Evolutionary conservation across 2,797 vertebrate species (phyloP), one percentile per base, ranked within the genome.

Genomic region (Ciconia nigra): DNA sequence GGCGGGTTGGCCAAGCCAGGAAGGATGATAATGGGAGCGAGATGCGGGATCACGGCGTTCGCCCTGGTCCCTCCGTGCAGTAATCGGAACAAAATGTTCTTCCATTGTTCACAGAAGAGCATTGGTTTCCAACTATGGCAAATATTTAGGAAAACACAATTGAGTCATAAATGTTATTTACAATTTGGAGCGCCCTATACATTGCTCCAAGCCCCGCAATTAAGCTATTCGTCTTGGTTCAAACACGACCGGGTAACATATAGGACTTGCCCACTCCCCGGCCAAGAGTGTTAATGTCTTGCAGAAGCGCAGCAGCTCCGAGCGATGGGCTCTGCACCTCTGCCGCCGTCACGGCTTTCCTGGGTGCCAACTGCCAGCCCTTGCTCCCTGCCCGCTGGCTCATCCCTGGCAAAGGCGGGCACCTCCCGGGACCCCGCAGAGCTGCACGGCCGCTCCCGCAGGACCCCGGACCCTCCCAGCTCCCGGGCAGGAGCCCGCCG

Each of bases 51-150:
- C 9, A 3, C 2, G 3, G 58, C 10, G 4, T 15, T 81, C 19
- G 10, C 52, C 90, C 73, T 44, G 7, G 1, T 14, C 66, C 51
- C 42, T 91, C 85, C 15, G 1, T 11, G 2, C 1, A 2, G 62
- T 55, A 66, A 87, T 76, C 1, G 11, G 86, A 80, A 89, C 92
- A 92, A 58, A 87, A 83, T 49, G 89, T 83, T 76, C 88, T 37
- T 17, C 89, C 65, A 44, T 55, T 94, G 89, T 72, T 77, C 0
- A 3, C 66, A 65, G 49, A 5, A 47, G 16, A 92, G 66, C 15
- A 5, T 3, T 21, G 73, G 52, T 42, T 72, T 72, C 61, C 78
- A 90, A 31, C 59, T 41, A 47, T 20, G 77, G 91, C 82, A 91
- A 87, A 47, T 18, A 69, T 63, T 76, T 63, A 72, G 82, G 63